These are phyloP conservation scores for Aurelia aurita complex sp. Pacific DNA, from an alignment of 30 jellyfish, hydroid and myxozoan species.

Conservation along the genomic window DNA sequence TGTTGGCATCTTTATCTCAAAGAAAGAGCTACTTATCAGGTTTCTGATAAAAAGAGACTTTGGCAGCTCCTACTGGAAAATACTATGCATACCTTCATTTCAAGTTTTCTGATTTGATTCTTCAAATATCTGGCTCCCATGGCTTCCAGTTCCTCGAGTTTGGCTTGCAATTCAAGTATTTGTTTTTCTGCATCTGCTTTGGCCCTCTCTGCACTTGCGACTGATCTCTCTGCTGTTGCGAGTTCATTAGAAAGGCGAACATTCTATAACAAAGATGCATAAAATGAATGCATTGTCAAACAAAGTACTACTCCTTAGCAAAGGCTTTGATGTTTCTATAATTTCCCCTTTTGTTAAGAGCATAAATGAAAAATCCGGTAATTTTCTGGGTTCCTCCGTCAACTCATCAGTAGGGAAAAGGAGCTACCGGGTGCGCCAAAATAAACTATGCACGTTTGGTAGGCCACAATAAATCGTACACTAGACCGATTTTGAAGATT, in stretches of 20 bases:
- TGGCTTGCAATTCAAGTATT: conserved; percentile 49
- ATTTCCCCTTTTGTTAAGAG: neutral
- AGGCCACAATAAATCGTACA: too few relatives aligned
- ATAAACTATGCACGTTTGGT: too few relatives aligned
- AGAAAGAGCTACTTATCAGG: too few relatives aligned
- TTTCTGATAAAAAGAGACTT: too few relatives aligned
- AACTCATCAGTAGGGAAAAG: too few relatives aligned
- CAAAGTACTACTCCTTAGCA: neutral
- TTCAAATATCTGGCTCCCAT: conserved; percentile 73
- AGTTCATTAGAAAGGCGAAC: conserved; percentile 60
- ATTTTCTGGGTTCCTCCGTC: too few relatives aligned
- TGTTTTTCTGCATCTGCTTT: conserved; percentile 72
- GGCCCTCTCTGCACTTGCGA: conserved; percentile 64
- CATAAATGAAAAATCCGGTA: too few relatives aligned
- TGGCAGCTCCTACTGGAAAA: too few relatives aligned
- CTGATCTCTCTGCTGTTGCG: conserved; percentile 49
- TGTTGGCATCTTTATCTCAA: too few relatives aligned
- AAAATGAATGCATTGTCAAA: neutral
- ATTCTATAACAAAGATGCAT: conserved; percentile 8
- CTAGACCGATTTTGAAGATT: too few relatives aligned
- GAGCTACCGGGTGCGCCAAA: too few relatives aligned
- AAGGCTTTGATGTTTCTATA: neutral
- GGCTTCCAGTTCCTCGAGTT: conserved; percentile 72
- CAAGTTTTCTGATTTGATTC: conserved; percentile 79
- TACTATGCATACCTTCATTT: conserved; percentile 53